Evolutionary conservation across 2,888 invertebrate species (phyloP).

Genomic region (Deroplatys truncata): DNA sequence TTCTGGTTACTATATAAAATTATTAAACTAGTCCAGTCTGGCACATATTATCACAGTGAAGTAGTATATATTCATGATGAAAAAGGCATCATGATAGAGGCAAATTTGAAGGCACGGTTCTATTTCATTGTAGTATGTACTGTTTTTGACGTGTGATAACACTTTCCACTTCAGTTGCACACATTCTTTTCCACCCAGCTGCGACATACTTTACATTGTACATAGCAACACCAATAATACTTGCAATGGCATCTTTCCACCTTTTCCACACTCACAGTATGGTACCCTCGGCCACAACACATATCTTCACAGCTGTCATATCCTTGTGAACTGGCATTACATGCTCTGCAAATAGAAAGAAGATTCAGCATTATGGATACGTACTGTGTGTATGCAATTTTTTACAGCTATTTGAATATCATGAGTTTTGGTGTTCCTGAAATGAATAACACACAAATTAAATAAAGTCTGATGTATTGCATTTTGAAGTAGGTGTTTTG

Average conservation of each 20-base stretch:
- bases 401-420: no score
- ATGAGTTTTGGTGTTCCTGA: no score
- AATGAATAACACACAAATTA: no score
- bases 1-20: background rate
- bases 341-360: slow-evolving; percentile 52
- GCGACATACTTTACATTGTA: slow-evolving; percentile 78
- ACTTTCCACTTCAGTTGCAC: slow-evolving; percentile 55
- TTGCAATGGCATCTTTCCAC: slow-evolving; percentile 78
- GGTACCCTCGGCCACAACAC: slow-evolving; percentile 80
- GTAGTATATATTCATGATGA: background rate
- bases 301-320: slow-evolving; percentile 73
- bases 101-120: background rate
- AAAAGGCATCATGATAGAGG: background rate
- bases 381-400: no score
- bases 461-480: no score
- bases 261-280: slow-evolving; percentile 61
- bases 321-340: slow-evolving; percentile 61
- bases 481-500: no score
- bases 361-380: background rate
- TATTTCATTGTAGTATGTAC: background rate
- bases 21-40: background rate
- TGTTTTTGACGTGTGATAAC: background rate
- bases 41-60: background rate
- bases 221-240: slow-evolving; percentile 84
- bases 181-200: slow-evolving; percentile 66